Evolutionary conservation across 2,113 vertebrate species (phyloP).

Genomic region (Calyptommatus sinebrachiatus): DNA sequence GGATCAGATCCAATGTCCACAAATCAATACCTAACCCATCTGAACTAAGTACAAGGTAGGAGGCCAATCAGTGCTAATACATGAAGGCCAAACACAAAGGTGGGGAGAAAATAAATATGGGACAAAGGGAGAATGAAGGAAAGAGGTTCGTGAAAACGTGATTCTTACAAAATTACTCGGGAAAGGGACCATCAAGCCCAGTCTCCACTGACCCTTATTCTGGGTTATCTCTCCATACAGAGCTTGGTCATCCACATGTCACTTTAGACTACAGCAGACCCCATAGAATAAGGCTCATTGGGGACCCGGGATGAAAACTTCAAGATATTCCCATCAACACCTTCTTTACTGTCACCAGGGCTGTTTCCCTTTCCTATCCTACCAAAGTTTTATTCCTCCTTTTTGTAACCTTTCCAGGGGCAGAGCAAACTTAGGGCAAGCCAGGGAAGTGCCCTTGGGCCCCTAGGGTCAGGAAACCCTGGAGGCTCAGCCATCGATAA

Average conservation of each 20-base stretch:
- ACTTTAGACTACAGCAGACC: no score
- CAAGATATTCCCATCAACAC: background rate
- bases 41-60: background rate
- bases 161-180: background rate
- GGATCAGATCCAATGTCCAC: background rate
- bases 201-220: no score
- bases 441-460: no score
- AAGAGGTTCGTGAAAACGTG: background rate
- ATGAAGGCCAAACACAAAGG: rapidly evolving
- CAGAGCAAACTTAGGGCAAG: no score
- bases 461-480: no score
- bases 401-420: background rate
- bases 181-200: background rate
- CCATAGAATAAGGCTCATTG: no score
- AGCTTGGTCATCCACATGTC: no score
- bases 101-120: background rate
- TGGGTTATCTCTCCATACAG: no score
- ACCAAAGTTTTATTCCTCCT: background rate
- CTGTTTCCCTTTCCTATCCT: background rate
- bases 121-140: no score
- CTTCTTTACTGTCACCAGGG: conserved; percentile 29
- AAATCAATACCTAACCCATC: rapidly evolving
- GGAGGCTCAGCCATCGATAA: no score
- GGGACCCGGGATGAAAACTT: background rate
- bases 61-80: background rate